Percentiles rank a stretch among this genome's conserved stretches.
phyloP scores from a whole-genome alignment of 2,113 vertebrate genomes.

The Pterophyllum scalare region DNA sequence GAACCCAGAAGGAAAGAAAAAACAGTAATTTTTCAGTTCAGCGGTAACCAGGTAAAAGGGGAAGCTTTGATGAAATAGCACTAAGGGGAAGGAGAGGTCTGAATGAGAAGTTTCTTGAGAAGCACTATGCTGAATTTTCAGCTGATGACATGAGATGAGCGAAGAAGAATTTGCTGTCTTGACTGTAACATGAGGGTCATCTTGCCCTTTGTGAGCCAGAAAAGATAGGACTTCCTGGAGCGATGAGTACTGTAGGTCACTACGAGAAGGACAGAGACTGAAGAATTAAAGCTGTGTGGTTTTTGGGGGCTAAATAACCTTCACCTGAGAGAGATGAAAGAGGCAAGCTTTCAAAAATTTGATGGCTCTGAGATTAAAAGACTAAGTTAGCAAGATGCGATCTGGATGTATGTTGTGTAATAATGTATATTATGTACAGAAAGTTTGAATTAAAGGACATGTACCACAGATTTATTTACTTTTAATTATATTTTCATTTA shows the following conservation, averaged over 20 bases:
- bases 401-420: background rate
- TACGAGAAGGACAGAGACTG: background rate
- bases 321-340: conserved; percentile 3
- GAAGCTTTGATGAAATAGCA: background rate
- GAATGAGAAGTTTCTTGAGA: background rate
- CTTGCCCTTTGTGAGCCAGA: conserved; percentile 19
- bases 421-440: background rate
- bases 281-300: background rate
- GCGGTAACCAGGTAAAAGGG: background rate
- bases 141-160: conserved; percentile 20
- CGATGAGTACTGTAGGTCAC: conserved; percentile 18
- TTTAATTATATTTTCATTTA: background rate
- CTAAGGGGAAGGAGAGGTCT: background rate
- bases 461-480: background rate
- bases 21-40: background rate
- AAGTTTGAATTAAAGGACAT: background rate
- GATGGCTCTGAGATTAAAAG: background rate
- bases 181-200: conserved; percentile 46
- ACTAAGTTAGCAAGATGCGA: background rate
- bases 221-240: conserved; percentile 39
- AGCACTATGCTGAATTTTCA: conserved; percentile 14
- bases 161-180: conserved; percentile 17
- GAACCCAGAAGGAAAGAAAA: background rate
- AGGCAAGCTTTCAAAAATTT: background rate
- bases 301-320: conserved; percentile 25